A percentile compares a stretch with the other conserved stretches of the same genome.
phyloP scores from a whole-genome alignment of 2,113 vertebrate genomes.

The Zapornia atra region DNA sequence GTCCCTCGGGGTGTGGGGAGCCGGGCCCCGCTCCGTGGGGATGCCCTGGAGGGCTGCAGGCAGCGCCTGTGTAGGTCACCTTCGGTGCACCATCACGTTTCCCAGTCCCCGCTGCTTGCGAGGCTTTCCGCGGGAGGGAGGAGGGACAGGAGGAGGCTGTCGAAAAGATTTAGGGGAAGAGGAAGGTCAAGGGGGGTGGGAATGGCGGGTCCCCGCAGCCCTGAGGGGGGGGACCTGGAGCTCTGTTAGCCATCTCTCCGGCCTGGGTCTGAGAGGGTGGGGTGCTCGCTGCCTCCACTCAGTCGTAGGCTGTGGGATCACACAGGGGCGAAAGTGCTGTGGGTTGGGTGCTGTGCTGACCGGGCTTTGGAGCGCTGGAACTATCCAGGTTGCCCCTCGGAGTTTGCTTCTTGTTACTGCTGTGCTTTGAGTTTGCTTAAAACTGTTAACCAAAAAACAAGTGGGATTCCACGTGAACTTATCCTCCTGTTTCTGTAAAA shows the following conservation, averaged over 20 bases:
- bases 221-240: not conserved
- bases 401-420: not conserved
- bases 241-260: not conserved
- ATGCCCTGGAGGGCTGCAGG: not conserved
- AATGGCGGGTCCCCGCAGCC: not conserved
- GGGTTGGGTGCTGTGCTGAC: not conserved
- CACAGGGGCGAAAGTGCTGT: not conserved
- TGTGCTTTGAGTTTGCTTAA: rapidly evolving
- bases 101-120: not conserved
- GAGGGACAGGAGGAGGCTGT: not conserved
- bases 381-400: not conserved
- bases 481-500: not conserved
- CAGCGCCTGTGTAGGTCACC: not conserved
- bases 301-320: rapidly evolving
- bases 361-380: not conserved
- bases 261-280: not conserved
- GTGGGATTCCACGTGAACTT: not conserved
- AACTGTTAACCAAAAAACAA: not conserved
- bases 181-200: not conserved
- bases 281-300: not conserved
- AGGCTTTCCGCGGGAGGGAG: not conserved
- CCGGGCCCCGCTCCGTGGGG: not conserved
- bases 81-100: not conserved
- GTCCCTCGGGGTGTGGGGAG: not conserved
- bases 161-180: not conserved